A percentile compares a stretch with the other conserved stretches of the same genome.
Conservation (phyloP, 1,140 invertebrate genomes). For the Propsilocerus akamusi region DNA sequence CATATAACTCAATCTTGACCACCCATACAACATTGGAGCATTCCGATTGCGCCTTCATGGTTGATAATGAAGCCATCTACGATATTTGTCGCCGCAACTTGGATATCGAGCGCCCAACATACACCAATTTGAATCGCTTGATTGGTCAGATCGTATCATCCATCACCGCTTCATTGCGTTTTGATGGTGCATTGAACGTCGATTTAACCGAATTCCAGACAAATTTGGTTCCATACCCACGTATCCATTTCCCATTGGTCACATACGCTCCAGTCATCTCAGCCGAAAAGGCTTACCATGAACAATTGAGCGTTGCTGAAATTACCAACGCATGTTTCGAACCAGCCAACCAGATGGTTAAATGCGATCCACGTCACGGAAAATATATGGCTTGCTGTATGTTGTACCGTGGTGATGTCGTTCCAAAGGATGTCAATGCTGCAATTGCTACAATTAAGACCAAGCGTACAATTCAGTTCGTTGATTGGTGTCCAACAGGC, state of each 20-base stretch:
- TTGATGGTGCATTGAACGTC: slow-evolving; percentile 76
- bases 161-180: slow-evolving; percentile 72
- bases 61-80: slow-evolving; percentile 77
- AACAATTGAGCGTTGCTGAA: slow-evolving; percentile 63
- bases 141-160: slow-evolving; percentile 77
- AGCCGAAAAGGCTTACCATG: slow-evolving; percentile 73
- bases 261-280: slow-evolving; percentile 75
- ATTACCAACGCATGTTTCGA: slow-evolving; percentile 84
- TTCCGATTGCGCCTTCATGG: slow-evolving; percentile 77
- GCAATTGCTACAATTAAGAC: slow-evolving; percentile 74
- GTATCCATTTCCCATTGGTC: too few relatives aligned
- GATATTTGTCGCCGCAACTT: slow-evolving; percentile 79
- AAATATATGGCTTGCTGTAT: slow-evolving; percentile 84
- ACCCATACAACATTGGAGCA: slow-evolving; percentile 69
- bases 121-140: slow-evolving; percentile 58
- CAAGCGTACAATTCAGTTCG: slow-evolving; percentile 70
- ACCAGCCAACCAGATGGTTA: slow-evolving; percentile 83
- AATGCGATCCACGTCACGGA: slow-evolving; percentile 73
- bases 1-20: slow-evolving; percentile 72
- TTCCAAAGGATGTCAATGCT: slow-evolving; percentile 63
- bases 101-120: slow-evolving; percentile 70
- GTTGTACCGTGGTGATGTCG: slow-evolving; percentile 57
- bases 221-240: slow-evolving; percentile 69
- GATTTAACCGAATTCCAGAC: slow-evolving; percentile 83
- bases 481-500: slow-evolving; percentile 81